Base-by-base conservation (phyloP, 2,888 invertebrate genomes). In the Sinopyrophorus schimmeli region DNA sequence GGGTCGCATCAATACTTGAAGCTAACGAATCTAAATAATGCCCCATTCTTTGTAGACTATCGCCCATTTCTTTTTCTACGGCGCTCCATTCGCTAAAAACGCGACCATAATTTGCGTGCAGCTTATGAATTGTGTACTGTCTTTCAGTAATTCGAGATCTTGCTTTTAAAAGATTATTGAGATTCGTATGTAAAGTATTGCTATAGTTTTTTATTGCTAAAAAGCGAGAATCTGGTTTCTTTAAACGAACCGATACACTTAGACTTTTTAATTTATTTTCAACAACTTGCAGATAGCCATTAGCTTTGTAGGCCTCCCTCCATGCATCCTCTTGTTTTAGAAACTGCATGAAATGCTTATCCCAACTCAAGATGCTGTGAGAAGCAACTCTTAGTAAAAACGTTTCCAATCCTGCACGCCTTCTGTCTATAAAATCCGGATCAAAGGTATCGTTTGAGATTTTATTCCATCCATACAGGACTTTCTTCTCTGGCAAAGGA, bases 31-130 rank as follows among this genome's bases (percentile, higher is more conserved):
- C 82, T 58, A 82, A 77, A 64, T 82, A 82, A 69, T 83, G 82
- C 1, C 82, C 81, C 2, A 81, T 80, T 66, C 80, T 81, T 62
- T 87, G 89, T 37, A 91, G 66, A 0, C 86, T 86, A 66, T 90
- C 89, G 0, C 75, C 87, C 86, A 90, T 88, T 49, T 86, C 85
- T 59, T 83, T 86, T 66, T 91, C 91, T 38, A 87, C 82, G 18
- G 84, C 87, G 68, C 89, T 89, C 89, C 90, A 91, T 69, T 91
- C 90, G 60, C 88, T 88, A 66, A 89, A 89, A 43, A 90, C 79
- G 31, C 88, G 80, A 1, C 89, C 89, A 61, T 90, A 90, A 73
- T 88, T 87, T 0, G 84, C 83, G 66, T 91, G 90, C 23, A 90
- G 73, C 69, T 89, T 89, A 66, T 89, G 87, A 14, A 90, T 76